These are phyloP conservation scores for Temnothorax ravouxi DNA, from an alignment of 2,888 invertebrate species.

Conservation along the genomic window DNA sequence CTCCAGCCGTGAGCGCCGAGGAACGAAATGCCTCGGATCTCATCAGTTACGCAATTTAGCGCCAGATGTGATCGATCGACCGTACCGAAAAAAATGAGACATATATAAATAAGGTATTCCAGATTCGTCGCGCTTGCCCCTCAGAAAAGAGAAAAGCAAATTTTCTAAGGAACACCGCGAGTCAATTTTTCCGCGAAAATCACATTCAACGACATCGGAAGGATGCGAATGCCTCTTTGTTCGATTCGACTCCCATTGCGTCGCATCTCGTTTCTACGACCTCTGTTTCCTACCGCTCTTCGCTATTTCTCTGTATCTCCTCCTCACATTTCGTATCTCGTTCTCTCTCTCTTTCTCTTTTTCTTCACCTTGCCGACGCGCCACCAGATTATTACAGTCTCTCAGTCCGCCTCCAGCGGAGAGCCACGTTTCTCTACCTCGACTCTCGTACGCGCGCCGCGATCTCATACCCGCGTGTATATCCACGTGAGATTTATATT, in stretches of 20 bases:
- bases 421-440: slow-evolving; percentile 50
- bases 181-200: background rate
- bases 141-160: background rate
- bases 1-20: slow-evolving; percentile 14
- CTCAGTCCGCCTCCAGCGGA: slow-evolving; percentile 24
- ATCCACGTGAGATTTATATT: slow-evolving; percentile 36
- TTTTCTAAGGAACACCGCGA: background rate
- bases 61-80: slow-evolving; percentile 51
- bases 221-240: background rate
- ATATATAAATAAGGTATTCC: background rate
- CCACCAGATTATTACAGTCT: slow-evolving; percentile 38
- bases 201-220: background rate
- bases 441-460: slow-evolving; percentile 12
- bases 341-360: slow-evolving; percentile 14
- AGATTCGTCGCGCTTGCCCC: background rate
- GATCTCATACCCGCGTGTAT: slow-evolving; percentile 14
- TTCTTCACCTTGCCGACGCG: slow-evolving; percentile 18
- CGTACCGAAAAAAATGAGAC: slow-evolving; percentile 53
- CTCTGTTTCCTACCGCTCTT: slow-evolving; percentile 24
- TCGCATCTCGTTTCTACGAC: slow-evolving; percentile 16
- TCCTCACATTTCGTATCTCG: slow-evolving; percentile 28
- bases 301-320: slow-evolving; percentile 27
- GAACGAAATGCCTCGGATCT: slow-evolving; percentile 18
- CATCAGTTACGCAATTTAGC: slow-evolving; percentile 33
- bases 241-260: slow-evolving; percentile 6